Conservation (phyloP, 2,888 invertebrate species). For the Meganola albula region DNA sequence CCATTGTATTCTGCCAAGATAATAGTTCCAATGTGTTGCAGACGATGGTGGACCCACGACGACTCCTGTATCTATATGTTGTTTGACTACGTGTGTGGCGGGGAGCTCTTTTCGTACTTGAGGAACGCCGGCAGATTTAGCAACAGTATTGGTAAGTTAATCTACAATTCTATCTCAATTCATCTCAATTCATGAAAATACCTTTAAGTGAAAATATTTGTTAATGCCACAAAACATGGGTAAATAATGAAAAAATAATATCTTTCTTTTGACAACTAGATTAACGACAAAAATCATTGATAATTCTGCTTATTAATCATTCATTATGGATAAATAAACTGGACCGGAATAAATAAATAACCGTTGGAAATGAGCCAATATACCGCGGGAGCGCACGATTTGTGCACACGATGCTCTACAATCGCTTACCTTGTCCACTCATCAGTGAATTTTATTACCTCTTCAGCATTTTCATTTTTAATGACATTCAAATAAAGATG, state of each 20-base stretch:
- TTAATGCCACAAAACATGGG: too few relatives aligned
- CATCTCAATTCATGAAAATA: too few relatives aligned
- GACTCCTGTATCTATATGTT: constrained; percentile 96
- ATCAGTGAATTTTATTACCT: constrained; percentile 27
- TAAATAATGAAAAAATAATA: too few relatives aligned
- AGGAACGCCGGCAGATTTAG: constrained; percentile 94
- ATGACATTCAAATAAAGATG: too few relatives aligned
- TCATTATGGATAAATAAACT: constrained; percentile 56
- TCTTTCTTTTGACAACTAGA: constrained; percentile 32
- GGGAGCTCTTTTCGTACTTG: constrained; percentile 97
- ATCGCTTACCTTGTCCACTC: constrained; percentile 31
- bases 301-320: constrained; percentile 32
- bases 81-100: constrained; percentile 97
- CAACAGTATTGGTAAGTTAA: constrained; percentile 85
- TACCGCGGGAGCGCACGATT: constrained; percentile 28
- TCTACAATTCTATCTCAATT: too few relatives aligned
- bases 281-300: constrained; percentile 32
- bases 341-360: constrained; percentile 52
- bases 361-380: constrained; percentile 45
- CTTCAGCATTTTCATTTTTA: too few relatives aligned
- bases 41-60: constrained; percentile 95
- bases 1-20: too few relatives aligned
- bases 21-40: constrained; percentile 52
- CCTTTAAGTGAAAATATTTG: too few relatives aligned
- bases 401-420: constrained; percentile 39